Evolutionary conservation across 2,888 invertebrate species (phyloP).

Genomic region (Coelopa pilipes): DNA sequence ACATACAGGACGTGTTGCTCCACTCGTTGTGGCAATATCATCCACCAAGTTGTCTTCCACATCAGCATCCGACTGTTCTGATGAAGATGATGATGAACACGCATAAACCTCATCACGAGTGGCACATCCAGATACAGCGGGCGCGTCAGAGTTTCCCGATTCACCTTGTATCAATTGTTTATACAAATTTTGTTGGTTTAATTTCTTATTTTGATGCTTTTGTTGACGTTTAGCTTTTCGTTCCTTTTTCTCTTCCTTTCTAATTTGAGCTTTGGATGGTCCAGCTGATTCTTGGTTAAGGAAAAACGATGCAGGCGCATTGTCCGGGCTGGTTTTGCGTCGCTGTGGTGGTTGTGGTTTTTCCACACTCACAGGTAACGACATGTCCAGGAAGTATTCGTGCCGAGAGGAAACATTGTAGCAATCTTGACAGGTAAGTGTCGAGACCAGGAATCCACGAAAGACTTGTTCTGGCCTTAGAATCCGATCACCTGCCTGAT

Average conservation of each 20-base stretch:
- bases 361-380: conserved; percentile 85
- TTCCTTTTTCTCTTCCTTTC: conserved; percentile 71
- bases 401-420: conserved; percentile 85
- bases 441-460: conserved; percentile 91
- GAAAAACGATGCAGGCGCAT: conserved; percentile 43
- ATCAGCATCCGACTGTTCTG: conserved; percentile 83
- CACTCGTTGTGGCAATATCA: conserved; percentile 57
- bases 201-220: conserved; percentile 55
- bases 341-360: conserved; percentile 78
- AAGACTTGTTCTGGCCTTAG: conserved; percentile 91
- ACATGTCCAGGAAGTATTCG: conserved; percentile 95
- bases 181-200: conserved; percentile 39
- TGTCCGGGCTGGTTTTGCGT: conserved; percentile 67
- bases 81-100: conserved; percentile 62
- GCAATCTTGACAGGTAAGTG: conserved; percentile 89
- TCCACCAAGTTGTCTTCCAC: conserved; percentile 82
- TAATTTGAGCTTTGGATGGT: conserved; percentile 71
- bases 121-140: conserved; percentile 41
- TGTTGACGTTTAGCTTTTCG: conserved; percentile 66
- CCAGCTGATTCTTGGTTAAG: conserved; percentile 43
- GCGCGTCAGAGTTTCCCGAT: neutral
- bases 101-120: conserved; percentile 41
- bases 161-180: conserved; percentile 39
- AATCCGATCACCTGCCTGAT: conserved; percentile 81
- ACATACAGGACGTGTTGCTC: conserved; percentile 39